A percentile compares a stretch with the other conserved stretches of the same genome.
Conservation (phyloP, 2,888 invertebrate genomes). For the Chymomyza amoena region DNA sequence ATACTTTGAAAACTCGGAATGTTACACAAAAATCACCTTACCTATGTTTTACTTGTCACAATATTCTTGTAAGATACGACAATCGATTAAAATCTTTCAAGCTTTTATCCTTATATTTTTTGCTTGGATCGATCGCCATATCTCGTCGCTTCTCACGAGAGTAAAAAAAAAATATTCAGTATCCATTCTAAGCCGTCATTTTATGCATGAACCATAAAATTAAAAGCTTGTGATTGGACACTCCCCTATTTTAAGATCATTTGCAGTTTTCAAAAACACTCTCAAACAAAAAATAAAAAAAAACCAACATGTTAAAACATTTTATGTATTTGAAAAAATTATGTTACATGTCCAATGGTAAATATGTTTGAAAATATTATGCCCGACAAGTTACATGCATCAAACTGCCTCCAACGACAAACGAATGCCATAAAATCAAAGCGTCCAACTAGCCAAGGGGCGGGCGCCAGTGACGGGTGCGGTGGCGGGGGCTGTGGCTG, state of each 20-base stretch:
- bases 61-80: too few relatives aligned
- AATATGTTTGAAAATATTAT: conserved; percentile 64
- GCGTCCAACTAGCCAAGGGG: conserved; percentile 27
- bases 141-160: too few relatives aligned
- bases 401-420: conserved; percentile 63
- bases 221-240: conserved; percentile 29
- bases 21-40: too few relatives aligned
- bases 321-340: conserved; percentile 56
- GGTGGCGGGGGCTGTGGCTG: conserved; percentile 10
- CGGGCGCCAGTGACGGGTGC: neutral
- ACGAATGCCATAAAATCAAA: conserved; percentile 64
- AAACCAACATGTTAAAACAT: conserved; percentile 27
- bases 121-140: too few relatives aligned
- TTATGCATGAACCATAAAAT: conserved; percentile 36
- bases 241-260: conserved; percentile 35
- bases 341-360: conserved; percentile 65
- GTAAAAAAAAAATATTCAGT: too few relatives aligned
- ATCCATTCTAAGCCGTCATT: neutral
- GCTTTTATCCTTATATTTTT: too few relatives aligned
- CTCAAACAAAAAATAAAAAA: conserved; percentile 6
- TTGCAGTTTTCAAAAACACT: conserved; percentile 25
- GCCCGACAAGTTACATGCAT: conserved; percentile 69
- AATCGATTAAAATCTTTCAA: too few relatives aligned
- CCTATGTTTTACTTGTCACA: too few relatives aligned
- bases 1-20: too few relatives aligned